Base-by-base conservation (phyloP, 2,113 vertebrate species). In the Dipodomys stephensi region DNA sequence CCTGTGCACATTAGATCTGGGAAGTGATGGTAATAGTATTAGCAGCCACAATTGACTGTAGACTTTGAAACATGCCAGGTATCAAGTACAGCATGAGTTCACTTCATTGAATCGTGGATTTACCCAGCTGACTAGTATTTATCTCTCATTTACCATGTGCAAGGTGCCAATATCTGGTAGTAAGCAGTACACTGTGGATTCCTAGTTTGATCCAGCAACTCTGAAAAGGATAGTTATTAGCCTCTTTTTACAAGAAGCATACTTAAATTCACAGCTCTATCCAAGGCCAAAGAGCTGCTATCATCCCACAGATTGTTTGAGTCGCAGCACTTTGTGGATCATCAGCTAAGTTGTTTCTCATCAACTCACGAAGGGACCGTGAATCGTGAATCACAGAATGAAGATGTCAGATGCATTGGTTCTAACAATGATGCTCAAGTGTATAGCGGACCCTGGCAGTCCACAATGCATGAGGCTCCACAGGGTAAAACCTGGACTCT, bases 221-320 rank as follows among this genome's bases (percentile, higher is more conserved):
- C 46, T 76, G n/a, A 44, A 80, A 92, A 92, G 25, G 60, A 69
- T 27, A 32, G 30, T 91, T 76, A 49, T 53, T 35, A 44, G 64
- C 57, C 27, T 35, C 2, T 23, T 67, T 91, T 84, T 85, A 35
- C 23, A 68, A 53, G 32, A 22, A 80, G 73, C 68, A 74, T 73
- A 2, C 16, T 88, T 91, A 80, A 93, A 90, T 76, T 85, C 15
- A 84, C 86, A n/a, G 19, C 25, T 77, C 81, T 80, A 69, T 35
- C 18, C 28, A 87, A 62, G 39, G 57, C 32, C 49, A 84, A 20
- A 76, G 74, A 92, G 80, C 19, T 79, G n/a, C 32, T 23, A 76
- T 49, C 74, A 0, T 19, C 86, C 30, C 12, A n/a, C 76, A n/a
- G 32, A 46, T 94, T 64, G 27, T 32, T 76, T 44, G 3, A 68